These are phyloP conservation scores for Helobdella robusta DNA, from an alignment of 2,888 invertebrate species.

Conservation along the genomic window DNA sequence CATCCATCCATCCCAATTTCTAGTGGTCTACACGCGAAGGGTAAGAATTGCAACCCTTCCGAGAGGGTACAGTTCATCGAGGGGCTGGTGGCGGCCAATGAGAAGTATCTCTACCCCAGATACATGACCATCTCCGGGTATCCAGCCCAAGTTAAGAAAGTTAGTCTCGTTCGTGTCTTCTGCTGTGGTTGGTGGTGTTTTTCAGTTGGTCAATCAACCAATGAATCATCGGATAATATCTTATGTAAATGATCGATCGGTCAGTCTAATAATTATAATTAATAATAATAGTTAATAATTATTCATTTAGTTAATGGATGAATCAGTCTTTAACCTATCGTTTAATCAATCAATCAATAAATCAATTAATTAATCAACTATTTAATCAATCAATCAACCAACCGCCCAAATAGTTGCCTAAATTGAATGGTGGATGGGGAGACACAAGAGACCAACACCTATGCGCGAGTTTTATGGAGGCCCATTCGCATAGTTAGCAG, in stretches of 20 bases:
- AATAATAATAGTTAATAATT: background rate
- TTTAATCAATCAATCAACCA: too few relatives aligned
- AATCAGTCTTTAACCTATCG: too few relatives aligned
- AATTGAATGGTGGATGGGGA: constrained; percentile 88
- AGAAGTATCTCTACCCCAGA: constrained; percentile 51
- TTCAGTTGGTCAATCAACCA: background rate
- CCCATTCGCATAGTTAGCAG: constrained; percentile 14
- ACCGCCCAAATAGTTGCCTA: too few relatives aligned
- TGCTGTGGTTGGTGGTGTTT: too few relatives aligned
- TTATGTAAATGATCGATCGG: background rate
- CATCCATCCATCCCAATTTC: background rate
- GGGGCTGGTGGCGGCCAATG: constrained; percentile 46
- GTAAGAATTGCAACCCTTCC: constrained; percentile 56
- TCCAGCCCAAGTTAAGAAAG: constrained; percentile 8
- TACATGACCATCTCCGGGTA: constrained; percentile 39
- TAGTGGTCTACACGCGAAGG: constrained; percentile 84
- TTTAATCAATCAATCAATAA: too few relatives aligned
- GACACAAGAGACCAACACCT: constrained; percentile 75
- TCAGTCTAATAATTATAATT: background rate
- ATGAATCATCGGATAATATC: background rate
- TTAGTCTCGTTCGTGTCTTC: background rate
- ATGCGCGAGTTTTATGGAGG: constrained; percentile 53
- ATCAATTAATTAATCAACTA: too few relatives aligned
- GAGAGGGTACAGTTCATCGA: constrained; percentile 43
- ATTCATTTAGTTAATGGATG: constrained; percentile 50